Conservation (phyloP, 2,888 invertebrate species). For the Coelinius sp. region DNA sequence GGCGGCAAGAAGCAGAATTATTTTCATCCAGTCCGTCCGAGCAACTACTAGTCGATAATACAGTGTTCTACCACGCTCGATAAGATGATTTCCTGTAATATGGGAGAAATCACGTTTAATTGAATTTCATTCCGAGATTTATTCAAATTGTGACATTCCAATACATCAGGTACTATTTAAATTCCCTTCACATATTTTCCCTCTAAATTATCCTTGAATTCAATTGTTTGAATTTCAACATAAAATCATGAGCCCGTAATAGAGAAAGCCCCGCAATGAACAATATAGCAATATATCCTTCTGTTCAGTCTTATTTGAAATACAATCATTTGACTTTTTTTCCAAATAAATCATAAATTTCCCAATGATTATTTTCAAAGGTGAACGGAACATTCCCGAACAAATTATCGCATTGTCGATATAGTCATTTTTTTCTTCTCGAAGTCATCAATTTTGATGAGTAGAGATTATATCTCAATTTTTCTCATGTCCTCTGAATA, state of each 20-base stretch:
- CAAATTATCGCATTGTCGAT: too few species aligned
- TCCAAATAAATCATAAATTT: too few species aligned
- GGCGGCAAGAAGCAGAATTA: constrained; percentile 53
- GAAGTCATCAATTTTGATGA: background rate
- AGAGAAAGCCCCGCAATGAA: background rate
- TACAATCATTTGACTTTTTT: too few species aligned
- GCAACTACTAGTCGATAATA: constrained; percentile 51
- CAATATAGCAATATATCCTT: background rate
- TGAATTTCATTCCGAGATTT: constrained; percentile 1
- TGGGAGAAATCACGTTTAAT: constrained; percentile 10
- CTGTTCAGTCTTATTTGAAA: too few species aligned
- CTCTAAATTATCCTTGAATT: constrained; percentile 15
- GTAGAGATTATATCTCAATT: background rate
- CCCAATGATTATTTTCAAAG: too few species aligned
- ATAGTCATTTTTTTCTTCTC: too few species aligned
- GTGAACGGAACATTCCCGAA: too few species aligned
- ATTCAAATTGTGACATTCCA: constrained; percentile 25
- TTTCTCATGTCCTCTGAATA: background rate
- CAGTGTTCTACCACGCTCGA: constrained; percentile 46
- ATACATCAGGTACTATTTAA: constrained; percentile 2
- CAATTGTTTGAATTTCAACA: background rate
- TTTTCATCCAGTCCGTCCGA: constrained; percentile 20
- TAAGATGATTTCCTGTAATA: constrained; percentile 35
- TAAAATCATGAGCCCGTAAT: background rate
- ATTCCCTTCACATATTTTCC: background rate